Base-by-base conservation (phyloP, 2,888 invertebrate genomes). In the Yponomeuta malinellus region DNA sequence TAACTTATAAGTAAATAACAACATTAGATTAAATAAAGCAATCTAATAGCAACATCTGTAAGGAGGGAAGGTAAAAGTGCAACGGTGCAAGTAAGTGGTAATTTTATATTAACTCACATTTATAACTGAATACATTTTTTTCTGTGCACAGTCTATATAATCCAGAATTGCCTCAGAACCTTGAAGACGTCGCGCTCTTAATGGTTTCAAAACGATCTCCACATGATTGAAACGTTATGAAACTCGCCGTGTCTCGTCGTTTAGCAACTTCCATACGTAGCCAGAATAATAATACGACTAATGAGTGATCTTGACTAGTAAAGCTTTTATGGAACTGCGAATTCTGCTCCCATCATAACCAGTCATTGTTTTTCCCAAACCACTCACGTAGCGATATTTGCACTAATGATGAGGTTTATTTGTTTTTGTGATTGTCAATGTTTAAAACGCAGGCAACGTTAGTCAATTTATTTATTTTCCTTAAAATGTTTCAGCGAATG, bases 201-300 rank as follows among this genome's bases (percentile, higher is more conserved):
- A 69, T 52, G 52, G 59, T 59, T 70, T 29, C 52, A 15, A 52
- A 52, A 52, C 29, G 48, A 71, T 66, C 48, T 78, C 72, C 79
- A 79, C 78, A 82, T 83, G 80, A 83, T 83, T 78, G 76, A 78
- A 75, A 76, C 74, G 80, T 83, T 81, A 82, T 77, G 82, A 82
- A 86, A 86, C 78, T n/a, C 29, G 71, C 75, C 84, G 82, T 81
- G 83, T 71, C 72, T 64, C 71, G 37, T 68, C 76, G 73, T 78
- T 88, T 87, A 87, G 73, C 86, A 76, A 75, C 73, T 75, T 75
- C 76, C 75, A 75, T 77, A 78, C 79, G 73, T 73, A 74, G 75
- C 76, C 68, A 15, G 77, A 80, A 84, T 84, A 77, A 83, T 82
- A 43, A 52, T 15, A 52, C 52, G 52, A 52, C 76, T 81, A 80